Evolutionary conservation across 1,140 invertebrate species (phyloP), one percentile per base, ranked within the genome.

Genomic region (Cydia splendana): DNA sequence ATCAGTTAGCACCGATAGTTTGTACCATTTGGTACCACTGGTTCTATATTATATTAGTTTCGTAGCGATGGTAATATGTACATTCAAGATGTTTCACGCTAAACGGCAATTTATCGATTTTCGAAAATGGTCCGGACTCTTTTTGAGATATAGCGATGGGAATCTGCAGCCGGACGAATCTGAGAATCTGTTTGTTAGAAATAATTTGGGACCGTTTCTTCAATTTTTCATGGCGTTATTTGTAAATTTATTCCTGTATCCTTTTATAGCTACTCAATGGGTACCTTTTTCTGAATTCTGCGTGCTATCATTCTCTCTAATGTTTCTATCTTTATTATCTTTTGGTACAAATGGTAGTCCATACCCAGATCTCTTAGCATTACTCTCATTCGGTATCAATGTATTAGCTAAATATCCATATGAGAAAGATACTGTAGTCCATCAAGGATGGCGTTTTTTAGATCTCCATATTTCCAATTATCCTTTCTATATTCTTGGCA

Each of bases 381-480:
- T 98, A 0, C 93, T 97, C 4, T 97, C 97, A 7, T 97, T 97
- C 83, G 95, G 95, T 3, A 94, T 97, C 0, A 96, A 97, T 82
- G 96, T 97, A 0, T 90, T 98, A 1, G 96, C 96, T 0, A 97
- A 97, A 85, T 97, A 97, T 93, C 97, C 97, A 0, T 97, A 97
- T 79, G 97, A 97, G 83, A 96, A 96, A 76, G 96, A 97, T 77
- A 95, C 96, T 0, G 96, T 97, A 0, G 96, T 97, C 0, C 95
- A 95, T 10, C 96, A 96, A 77, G 95, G 96, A 1, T 97, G 96
- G 97, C 87, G 96, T 18, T 97, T 97, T 83, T 85, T 97, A 0
- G 96, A 97, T 83, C 92, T 97, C 15, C 95, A 96, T 80, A 95
- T 97, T 69, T 96, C 96, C 10, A 97, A 96, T 4, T 97, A 97